Evolutionary conservation across 64 coral and sea anemone genomes (phyloP).

Genomic region (Trachythela sp.): DNA sequence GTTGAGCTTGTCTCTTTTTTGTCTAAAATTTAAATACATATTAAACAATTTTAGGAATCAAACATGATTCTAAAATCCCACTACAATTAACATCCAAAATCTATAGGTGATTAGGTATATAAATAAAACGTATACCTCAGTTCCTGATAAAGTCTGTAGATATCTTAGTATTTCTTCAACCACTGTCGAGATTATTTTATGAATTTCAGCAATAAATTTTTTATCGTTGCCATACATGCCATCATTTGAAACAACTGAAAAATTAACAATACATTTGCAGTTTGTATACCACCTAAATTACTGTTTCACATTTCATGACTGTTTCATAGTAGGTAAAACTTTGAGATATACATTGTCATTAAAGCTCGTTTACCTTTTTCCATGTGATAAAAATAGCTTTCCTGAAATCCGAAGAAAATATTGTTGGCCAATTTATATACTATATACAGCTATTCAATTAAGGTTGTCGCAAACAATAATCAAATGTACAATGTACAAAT

Average conservation of each 20-base stretch:
- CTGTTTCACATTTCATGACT: no score
- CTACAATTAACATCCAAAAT: no score
- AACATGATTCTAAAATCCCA: neutral
- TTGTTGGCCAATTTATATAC: neutral
- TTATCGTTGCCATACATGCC: conserved; percentile 83
- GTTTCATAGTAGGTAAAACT: no score
- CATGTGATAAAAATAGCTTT: conserved; percentile 82
- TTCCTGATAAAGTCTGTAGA: conserved; percentile 54
- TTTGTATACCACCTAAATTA: neutral
- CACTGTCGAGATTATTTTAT: conserved; percentile 61
- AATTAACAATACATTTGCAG: neutral
- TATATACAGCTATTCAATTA: no score
- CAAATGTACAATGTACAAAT: no score
- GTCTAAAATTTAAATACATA: conserved; percentile 24
- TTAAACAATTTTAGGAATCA: neutral
- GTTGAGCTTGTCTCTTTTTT: conserved; percentile 70
- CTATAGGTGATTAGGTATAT: no score
- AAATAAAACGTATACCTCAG: conserved; percentile 64
- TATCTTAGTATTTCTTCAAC: conserved; percentile 77
- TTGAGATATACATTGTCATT: no score
- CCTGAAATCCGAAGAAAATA: conserved; percentile 47
- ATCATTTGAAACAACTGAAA: conserved; percentile 86
- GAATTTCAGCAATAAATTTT: conserved; percentile 83
- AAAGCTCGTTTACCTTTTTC: conserved; percentile 68
- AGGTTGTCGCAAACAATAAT: no score